Evolutionary conservation across 2,888 invertebrate genomes (phyloP), one percentile per base, ranked within the genome.

Genomic region (Troilus luridus): DNA sequence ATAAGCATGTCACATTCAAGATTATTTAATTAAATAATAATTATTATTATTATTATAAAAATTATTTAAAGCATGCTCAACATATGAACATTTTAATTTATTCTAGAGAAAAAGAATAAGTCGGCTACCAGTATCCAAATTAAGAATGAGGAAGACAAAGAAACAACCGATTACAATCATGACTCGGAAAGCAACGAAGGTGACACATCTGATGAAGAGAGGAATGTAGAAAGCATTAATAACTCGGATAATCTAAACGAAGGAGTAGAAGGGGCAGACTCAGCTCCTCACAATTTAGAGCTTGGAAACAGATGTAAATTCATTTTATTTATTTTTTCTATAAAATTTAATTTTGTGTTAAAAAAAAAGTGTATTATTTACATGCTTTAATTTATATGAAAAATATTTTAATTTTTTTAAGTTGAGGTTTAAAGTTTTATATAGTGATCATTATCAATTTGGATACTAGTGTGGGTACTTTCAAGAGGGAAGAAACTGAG

Each of bases 221-320:
- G 56, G 21, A 85, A n/a, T 56, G 54, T 24, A 67, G 67, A 67
- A 24, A 24, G 64, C 5, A n/a, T n/a, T 64, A n/a, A 77, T 58
- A 54, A 17, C 14, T 3, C 17, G 56, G 41, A 72, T 2, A 54
- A 58, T n/a, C 12, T 56, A 54, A 58, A 21, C 54, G 90, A 90
- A 58, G 81, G 59, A 11, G 11, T 67, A 17, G 77, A 90, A 54
- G 77, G 81, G n/a, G 72, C 72, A 24, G 91, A 89, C 59, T 62
- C 58, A 24, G 88, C 85, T 54, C n/a, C 72, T 56, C 91, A 92
- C 72, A 88, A 91, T 88, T 62, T 90, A n/a, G 91, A 92, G n/a
- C 89, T 92, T 81, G 92, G 92, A 24, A 89, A 85, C 41, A 91
- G 91, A 90, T 64, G 92, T 92, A 91, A 91, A 91, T 90, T 56